Percentiles rank a stretch among this genome's conserved stretches.
Conservation (phyloP, 2,113 vertebrate genomes). For the Tringa solitaria region DNA sequence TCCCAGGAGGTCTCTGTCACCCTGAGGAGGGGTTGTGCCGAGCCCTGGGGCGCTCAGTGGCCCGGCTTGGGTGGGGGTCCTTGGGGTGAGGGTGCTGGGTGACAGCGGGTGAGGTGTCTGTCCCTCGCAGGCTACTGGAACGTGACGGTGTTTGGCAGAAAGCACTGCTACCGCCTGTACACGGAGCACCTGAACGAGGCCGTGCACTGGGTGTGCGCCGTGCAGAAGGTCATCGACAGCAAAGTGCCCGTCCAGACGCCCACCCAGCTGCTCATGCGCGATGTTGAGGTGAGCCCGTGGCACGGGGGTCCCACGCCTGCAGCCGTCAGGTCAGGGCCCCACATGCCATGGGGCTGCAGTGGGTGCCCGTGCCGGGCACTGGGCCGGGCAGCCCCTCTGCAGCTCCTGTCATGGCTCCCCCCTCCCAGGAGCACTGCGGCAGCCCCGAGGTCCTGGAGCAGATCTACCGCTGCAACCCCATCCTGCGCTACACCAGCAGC, state of each 20-base stretch:
- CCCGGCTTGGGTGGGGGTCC: fast-evolving
- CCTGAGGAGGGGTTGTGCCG: background rate
- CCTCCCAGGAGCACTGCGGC: constrained; percentile 84
- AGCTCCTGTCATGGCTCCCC: background rate
- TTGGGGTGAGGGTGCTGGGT: background rate
- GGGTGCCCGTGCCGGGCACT: background rate
- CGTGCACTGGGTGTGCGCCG: constrained; percentile 88
- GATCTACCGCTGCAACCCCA: constrained; percentile 91
- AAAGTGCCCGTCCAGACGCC: constrained; percentile 92
- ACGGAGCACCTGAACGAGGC: constrained; percentile 92
- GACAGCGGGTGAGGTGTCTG: background rate
- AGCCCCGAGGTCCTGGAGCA: constrained; percentile 90
- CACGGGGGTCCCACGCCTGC: fast-evolving
- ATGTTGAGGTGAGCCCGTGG: constrained; percentile 82
- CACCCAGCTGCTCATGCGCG: constrained; percentile 91
- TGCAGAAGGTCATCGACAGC: constrained; percentile 91
- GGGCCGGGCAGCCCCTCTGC: background rate
- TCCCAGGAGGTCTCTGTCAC: fast-evolving
- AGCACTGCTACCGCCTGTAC: constrained; percentile 89
- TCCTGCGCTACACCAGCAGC: constrained; percentile 90
- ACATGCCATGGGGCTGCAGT: fast-evolving
- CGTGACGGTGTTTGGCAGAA: constrained; percentile 90
- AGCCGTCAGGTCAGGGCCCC: fast-evolving
- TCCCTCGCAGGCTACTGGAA: constrained; percentile 86
- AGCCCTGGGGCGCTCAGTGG: fast-evolving